These are phyloP conservation scores for Operophtera brumata DNA, from an alignment of 2,888 invertebrate genomes.

Conservation along the genomic window DNA sequence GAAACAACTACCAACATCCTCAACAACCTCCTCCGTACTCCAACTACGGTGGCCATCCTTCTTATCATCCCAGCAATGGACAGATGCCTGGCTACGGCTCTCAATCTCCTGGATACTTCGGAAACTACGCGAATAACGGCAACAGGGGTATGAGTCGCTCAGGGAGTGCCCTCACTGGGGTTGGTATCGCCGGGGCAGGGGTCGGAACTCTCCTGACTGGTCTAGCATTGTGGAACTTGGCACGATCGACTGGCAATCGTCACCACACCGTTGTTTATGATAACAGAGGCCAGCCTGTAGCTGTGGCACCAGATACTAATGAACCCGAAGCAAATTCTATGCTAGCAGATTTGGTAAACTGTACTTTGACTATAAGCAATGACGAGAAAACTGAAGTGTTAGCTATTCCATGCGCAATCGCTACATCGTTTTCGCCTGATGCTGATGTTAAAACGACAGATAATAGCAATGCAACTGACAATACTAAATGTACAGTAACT, in stretches of 20 bases:
- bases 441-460: slow-evolving; percentile 63
- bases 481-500: slow-evolving; percentile 71
- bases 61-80: slow-evolving; percentile 44
- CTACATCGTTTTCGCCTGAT: slow-evolving; percentile 74
- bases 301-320: slow-evolving; percentile 61
- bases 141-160: slow-evolving; percentile 57
- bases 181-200: slow-evolving; percentile 73
- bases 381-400: slow-evolving; percentile 67
- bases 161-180: slow-evolving; percentile 61
- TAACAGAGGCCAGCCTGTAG: slow-evolving; percentile 71
- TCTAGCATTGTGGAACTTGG: slow-evolving; percentile 75
- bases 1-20: slow-evolving; percentile 55
- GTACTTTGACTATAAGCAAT: slow-evolving; percentile 68
- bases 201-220: slow-evolving; percentile 74
- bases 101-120: slow-evolving; percentile 69
- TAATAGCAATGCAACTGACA: slow-evolving; percentile 52
- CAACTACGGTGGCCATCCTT: slow-evolving; percentile 49
- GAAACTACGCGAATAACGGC: slow-evolving; percentile 59
- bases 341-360: slow-evolving; percentile 69
- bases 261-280: slow-evolving; percentile 75
- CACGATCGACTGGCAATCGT: slow-evolving; percentile 65
- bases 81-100: slow-evolving; percentile 60
- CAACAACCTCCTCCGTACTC: slow-evolving; percentile 63
- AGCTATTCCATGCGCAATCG: slow-evolving; percentile 75
- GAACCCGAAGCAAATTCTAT: slow-evolving; percentile 58